Evolutionary conservation across 2,888 invertebrate species (phyloP).

Genomic region (Leptinotarsa peninsularis): DNA sequence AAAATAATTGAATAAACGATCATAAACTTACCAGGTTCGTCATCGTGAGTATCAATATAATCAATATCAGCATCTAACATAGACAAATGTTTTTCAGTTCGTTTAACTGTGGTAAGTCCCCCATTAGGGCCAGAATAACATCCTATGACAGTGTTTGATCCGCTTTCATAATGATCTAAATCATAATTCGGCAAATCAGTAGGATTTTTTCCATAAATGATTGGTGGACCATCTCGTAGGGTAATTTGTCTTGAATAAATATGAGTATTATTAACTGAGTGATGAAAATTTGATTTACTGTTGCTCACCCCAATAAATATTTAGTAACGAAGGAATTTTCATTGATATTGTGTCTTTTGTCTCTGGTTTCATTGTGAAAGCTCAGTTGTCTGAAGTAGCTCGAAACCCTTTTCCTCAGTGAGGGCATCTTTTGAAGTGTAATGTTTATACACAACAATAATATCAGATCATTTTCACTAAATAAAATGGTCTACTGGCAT

Average conservation of each 20-base stretch:
- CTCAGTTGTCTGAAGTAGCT: conserved; percentile 80
- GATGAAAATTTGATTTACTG: neutral
- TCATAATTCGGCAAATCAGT: conserved; percentile 77
- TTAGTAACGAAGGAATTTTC: conserved; percentile 77
- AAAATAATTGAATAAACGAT: neutral
- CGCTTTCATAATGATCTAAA: conserved; percentile 68
- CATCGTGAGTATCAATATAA: conserved; percentile 74
- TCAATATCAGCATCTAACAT: conserved; percentile 78
- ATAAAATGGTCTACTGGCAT: no score
- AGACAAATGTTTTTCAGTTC: conserved; percentile 75
- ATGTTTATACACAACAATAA: conserved; percentile 11
- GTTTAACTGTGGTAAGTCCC: conserved; percentile 80
- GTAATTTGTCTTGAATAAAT: conserved; percentile 57
- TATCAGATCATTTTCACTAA: conserved; percentile 6
- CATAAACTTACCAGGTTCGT: conserved; percentile 59
- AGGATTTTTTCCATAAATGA: conserved; percentile 78
- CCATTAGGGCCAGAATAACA: conserved; percentile 86
- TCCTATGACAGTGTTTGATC: conserved; percentile 73
- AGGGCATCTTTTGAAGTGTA: conserved; percentile 70
- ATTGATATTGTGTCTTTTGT: conserved; percentile 66
- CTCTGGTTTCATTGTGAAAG: conserved; percentile 73
- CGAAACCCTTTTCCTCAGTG: conserved; percentile 76
- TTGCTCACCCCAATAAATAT: conserved; percentile 76
- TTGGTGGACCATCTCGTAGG: conserved; percentile 68
- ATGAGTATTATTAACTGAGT: conserved; percentile 11